Percentiles rank a stretch among this genome's conserved stretches.
Conservation (phyloP, 2,888 invertebrate species). For the Mythimna ferrago region DNA sequence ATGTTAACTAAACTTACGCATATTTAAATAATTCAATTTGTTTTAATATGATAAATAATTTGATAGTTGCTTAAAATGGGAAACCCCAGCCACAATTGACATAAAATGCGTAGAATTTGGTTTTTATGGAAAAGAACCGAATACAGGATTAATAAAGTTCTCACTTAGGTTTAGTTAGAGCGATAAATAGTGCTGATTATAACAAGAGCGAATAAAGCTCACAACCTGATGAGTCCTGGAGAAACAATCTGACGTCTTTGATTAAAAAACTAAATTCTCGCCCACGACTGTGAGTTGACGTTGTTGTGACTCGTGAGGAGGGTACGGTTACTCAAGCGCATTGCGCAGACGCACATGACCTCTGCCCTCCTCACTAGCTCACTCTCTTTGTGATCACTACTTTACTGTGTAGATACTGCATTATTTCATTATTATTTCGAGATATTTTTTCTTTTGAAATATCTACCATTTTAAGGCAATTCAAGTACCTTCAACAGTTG, state of each 20-base stretch:
- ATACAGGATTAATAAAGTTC: neutral
- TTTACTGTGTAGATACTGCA: slow-evolving; percentile 19
- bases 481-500: neutral
- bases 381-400: slow-evolving; percentile 41
- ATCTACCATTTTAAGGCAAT: neutral
- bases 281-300: slow-evolving; percentile 6
- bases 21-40: neutral
- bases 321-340: slow-evolving; percentile 53
- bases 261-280: neutral
- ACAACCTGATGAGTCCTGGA: neutral
- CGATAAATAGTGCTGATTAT: neutral
- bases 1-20: neutral
- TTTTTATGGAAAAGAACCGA: too few species aligned
- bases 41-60: neutral
- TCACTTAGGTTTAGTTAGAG: neutral
- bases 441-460: slow-evolving; percentile 16
- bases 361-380: slow-evolving; percentile 56
- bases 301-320: slow-evolving; percentile 43
- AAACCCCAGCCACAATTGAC: neutral
- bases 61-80: neutral
- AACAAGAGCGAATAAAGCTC: neutral
- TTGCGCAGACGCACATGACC: slow-evolving; percentile 65
- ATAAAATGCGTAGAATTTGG: neutral
- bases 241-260: neutral
- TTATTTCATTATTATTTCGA: slow-evolving; percentile 18